Base-by-base conservation (phyloP, 2,113 vertebrate genomes). In the Lophochroa leadbeateri region DNA sequence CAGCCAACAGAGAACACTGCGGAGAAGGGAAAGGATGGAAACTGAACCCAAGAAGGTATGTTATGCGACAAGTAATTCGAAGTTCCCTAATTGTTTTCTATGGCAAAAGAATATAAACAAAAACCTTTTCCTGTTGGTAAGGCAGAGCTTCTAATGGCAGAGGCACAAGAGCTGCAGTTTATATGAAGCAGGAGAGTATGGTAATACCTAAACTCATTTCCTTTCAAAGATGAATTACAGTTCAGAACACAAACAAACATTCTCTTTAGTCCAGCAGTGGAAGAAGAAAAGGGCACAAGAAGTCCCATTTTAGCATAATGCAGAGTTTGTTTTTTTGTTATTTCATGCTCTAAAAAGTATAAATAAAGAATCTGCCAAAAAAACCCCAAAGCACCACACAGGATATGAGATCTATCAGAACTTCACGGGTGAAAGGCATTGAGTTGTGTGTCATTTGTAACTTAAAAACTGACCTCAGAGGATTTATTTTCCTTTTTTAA, bases 221-320 rank as follows among this genome's bases (percentile, higher is more conserved):
- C 95, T 92, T 94, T 72, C 86, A 67, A 95, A 97, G 96, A 95
- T 96, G 95, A 97, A 93, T 37, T 89, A 86, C 94, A 97, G 94
- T 95, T 96, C 91, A 95, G 44, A 89, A 93, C 3, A 94, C 92
- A 96, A 96, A 97, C 76, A 96, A 96, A 96, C 89, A 94, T 55
- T 72, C 72, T 78, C 90, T 82, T 71, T 71, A 47, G 77, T 91
- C 46, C 53, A 91, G 88, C 88, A 82, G 60, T 5, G 0, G 68
- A 55, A 82, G 74, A 64, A 91, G 76, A 83, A 85, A 35, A 81
- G 80, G 75, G 49, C 44, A 71, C 17, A 68, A 92, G 80, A 95
- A 96, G 67, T 81, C 70, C 57, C 77, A 60, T 88, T 95, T 92
- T 57, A 87, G 78, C 81, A 94, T 91, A 92, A 97, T 14, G 46